Conservation (phyloP, 2,888 invertebrate genomes). For the Merodon equestris region DNA sequence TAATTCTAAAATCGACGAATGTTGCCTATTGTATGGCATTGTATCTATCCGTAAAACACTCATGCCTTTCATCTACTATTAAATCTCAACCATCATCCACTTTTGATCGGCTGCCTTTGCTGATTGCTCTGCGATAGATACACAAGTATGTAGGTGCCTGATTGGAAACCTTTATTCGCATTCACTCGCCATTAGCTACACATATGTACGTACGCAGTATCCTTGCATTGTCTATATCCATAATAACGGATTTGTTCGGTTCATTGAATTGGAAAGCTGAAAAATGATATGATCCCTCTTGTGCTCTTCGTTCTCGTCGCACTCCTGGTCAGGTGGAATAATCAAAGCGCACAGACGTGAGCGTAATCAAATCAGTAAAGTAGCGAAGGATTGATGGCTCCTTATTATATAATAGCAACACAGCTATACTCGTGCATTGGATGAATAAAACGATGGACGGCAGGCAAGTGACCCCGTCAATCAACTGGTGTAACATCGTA, state of each 20-base stretch:
- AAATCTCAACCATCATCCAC: conserved; percentile 2
- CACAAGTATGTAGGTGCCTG: too few species aligned
- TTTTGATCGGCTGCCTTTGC: neutral
- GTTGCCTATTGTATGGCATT: too few species aligned
- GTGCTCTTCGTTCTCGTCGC: neutral
- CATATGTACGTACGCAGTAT: too few species aligned
- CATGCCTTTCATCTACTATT: conserved; percentile 7
- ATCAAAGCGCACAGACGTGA: conserved; percentile 39
- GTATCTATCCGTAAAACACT: neutral
- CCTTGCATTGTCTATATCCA: conserved; percentile 40
- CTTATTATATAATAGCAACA: conserved; percentile 33
- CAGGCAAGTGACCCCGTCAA: too few species aligned
- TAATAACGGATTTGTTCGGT: conserved; percentile 61
- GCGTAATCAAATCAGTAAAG: conserved; percentile 57
- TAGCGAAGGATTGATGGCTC: conserved; percentile 19
- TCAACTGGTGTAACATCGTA: too few species aligned
- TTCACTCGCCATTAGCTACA: conserved; percentile 53
- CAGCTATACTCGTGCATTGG: too few species aligned
- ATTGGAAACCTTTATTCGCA: conserved; percentile 8
- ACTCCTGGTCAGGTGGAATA: conserved; percentile 47
- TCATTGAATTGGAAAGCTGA: conserved; percentile 63
- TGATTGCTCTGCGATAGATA: too few species aligned
- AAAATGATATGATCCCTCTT: conserved; percentile 61
- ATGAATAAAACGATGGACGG: too few species aligned
- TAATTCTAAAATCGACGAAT: too few species aligned